Evolutionary conservation across 2,113 vertebrate genomes (phyloP).

Genomic region (Camelus dromedarius): DNA sequence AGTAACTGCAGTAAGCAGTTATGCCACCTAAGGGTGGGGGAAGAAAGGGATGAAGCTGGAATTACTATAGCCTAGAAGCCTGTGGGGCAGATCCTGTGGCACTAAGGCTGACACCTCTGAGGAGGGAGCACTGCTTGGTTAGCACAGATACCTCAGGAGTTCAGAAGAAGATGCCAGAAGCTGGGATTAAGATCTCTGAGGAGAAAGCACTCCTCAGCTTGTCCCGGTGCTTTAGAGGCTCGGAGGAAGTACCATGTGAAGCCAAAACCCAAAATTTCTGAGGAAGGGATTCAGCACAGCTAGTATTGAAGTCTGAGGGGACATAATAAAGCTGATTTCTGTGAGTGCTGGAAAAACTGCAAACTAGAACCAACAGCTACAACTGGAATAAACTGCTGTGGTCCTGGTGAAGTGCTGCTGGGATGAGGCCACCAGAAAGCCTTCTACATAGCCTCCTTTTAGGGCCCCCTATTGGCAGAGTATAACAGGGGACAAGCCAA

Average conservation of each 20-base stretch:
- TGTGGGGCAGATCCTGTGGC: background rate
- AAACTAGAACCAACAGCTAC: too few relatives aligned
- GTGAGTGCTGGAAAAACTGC: background rate
- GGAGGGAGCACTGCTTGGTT: background rate
- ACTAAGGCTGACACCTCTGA: background rate
- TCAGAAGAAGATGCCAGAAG: background rate
- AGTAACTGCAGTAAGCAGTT: background rate
- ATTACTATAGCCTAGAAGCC: background rate
- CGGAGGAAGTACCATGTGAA: background rate
- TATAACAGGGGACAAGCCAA: background rate
- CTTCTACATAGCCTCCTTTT: background rate
- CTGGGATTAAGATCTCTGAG: background rate
- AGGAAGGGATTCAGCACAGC: background rate
- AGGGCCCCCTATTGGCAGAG: background rate
- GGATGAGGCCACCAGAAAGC: background rate
- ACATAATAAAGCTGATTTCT: background rate
- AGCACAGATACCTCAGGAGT: background rate
- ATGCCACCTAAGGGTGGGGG: background rate
- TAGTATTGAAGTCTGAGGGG: background rate
- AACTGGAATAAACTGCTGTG: background rate
- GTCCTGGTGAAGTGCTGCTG: background rate
- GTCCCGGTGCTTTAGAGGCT: background rate
- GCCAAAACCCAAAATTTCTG: background rate
- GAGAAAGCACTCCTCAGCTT: background rate
- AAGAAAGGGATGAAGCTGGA: background rate